A percentile compares a stretch with the other conserved stretches of the same genome.
These are phyloP conservation scores for Nemotelus nigrinus DNA, from an alignment of 2,888 invertebrate genomes.

Conservation along the genomic window DNA sequence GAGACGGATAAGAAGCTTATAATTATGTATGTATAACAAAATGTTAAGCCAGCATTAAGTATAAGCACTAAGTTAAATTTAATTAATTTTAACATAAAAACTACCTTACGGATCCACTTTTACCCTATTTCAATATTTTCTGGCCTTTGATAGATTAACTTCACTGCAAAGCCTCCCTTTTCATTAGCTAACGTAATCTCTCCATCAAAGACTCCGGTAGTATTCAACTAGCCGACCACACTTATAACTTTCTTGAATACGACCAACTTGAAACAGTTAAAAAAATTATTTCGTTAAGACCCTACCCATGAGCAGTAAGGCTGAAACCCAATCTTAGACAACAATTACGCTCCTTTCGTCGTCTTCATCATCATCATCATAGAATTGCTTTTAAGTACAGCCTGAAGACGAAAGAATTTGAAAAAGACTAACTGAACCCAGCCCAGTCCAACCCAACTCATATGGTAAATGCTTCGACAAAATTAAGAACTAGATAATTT, in stretches of 20 bases:
- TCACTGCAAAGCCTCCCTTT: no score
- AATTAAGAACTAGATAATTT: slow-evolving; percentile 5
- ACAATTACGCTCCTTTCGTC: not conserved
- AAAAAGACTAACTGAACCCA: not conserved
- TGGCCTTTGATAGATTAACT: no score
- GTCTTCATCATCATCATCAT: not conserved
- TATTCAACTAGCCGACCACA: slow-evolving; percentile 7
- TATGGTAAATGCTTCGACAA: not conserved
- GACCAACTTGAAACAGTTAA: not conserved
- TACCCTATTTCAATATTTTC: no score
- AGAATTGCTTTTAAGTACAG: not conserved
- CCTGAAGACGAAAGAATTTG: not conserved
- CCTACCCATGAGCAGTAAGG: not conserved
- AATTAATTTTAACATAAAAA: no score
- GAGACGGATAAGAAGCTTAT: no score
- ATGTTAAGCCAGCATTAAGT: no score
- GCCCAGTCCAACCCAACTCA: slow-evolving; percentile 7
- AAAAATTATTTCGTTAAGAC: not conserved
- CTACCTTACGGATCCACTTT: no score
- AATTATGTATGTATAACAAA: no score
- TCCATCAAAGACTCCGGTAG: slow-evolving; percentile 19
- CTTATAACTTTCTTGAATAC: not conserved
- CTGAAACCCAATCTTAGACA: not conserved
- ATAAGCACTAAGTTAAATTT: no score
- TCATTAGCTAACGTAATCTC: no score